Base-by-base conservation (phyloP, 1,140 invertebrate genomes). In the Drosophila suzukii region DNA sequence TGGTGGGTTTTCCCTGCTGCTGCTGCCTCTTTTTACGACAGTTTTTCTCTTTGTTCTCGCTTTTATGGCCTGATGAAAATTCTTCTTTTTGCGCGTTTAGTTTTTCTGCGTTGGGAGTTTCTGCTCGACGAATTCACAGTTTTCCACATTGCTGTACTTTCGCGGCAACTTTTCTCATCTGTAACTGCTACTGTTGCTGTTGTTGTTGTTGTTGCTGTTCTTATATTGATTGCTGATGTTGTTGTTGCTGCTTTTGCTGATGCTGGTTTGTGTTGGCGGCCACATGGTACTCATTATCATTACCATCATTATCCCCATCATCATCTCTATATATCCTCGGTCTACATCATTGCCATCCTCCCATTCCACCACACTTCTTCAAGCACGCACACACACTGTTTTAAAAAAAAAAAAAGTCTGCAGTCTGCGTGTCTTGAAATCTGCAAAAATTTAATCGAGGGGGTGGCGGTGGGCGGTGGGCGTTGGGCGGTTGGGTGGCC, bases 1-100 rank as follows among this genome's bases (percentile, higher is more conserved):
- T 90, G 85, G 85, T 90, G 85, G 85, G 81, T 89, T 86, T 84
- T 86, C 67, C 75, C 82, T 85, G 17, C 49, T 73, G 72, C 84
- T 81, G 72, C 84, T 81, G 78, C 80, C 84, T 84, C 81, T 89
- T 78, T 89, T 89, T 78, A 84, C 78, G 85, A 89, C 84, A 78
- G 77, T 79, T 79, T 79, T 67, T 67, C 49, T 60, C 54, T 79
- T 51, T 61, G 65, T 68, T 68, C 58, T 71, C 58, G 67, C 65
- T 53, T 62, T 74, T 88, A 68, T 80, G 72, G 50, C 79, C 66
- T 81, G 68, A 72, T 68, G 77, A 89, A 89, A 90, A 90, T 89
- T 89, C 84, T 89, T 89, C 85, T 89, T 89, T 89, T 89, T 89
- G 85, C 84, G 85, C 84, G 84, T 84, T 89, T 89, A 89, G 81